A percentile compares a stretch with the other conserved stretches of the same genome.
Conservation (phyloP, 1,140 invertebrate species). For the Ridgeia piscesae region DNA sequence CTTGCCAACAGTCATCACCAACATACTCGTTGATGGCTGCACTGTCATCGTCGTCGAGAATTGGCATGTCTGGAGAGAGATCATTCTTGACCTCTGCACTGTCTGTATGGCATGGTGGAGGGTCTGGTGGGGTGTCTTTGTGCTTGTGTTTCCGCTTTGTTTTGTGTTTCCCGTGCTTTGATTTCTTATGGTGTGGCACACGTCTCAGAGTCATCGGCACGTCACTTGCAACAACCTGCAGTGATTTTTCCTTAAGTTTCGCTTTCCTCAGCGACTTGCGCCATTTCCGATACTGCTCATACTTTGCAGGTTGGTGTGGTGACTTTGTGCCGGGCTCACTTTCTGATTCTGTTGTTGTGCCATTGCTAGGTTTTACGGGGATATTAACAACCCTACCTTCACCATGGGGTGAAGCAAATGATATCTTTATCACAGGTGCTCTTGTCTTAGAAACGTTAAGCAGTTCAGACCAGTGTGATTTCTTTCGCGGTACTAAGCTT, state of each 20-base stretch:
- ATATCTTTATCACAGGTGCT: conserved; percentile 14
- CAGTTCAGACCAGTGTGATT: neutral
- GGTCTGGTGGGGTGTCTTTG: neutral
- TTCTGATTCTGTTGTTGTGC: neutral
- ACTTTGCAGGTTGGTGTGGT: neutral
- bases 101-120: neutral
- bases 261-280: conserved; percentile 12
- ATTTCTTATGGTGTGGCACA: conserved; percentile 9
- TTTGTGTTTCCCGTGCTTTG: conserved; percentile 17
- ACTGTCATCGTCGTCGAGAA: neutral
- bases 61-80: neutral
- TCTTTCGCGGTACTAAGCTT: conserved; percentile 1
- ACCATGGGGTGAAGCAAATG: neutral
- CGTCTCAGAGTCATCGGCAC: neutral
- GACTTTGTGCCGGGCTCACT: neutral
- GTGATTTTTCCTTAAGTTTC: conserved; percentile 1
- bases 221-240: conserved; percentile 7
- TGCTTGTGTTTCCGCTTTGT: conserved; percentile 7
- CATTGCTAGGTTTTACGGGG: neutral
- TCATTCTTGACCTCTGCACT: neutral
- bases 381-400: conserved; percentile 11
- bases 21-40: neutral
- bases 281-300: neutral
- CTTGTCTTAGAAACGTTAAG: conserved; percentile 10
- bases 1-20: neutral